A percentile compares a stretch with the other conserved stretches of the same genome.
Conservation (phyloP, 2,888 invertebrate species). For the Gryllus longicercus region DNA sequence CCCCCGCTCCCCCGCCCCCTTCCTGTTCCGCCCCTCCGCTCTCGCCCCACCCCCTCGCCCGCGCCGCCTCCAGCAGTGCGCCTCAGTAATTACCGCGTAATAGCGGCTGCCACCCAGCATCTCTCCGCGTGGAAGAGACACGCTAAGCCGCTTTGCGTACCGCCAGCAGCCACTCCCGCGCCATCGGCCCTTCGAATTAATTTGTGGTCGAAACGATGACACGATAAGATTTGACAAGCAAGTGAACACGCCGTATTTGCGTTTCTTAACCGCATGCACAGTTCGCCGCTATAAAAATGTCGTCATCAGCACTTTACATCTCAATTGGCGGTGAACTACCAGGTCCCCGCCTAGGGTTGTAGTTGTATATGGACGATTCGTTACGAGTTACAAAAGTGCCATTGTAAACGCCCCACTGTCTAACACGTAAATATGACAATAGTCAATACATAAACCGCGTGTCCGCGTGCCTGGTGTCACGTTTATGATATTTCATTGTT, state of each 20-base stretch:
- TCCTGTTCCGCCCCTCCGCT: neutral
- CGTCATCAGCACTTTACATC: neutral
- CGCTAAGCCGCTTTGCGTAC: neutral
- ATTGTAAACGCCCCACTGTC: too few species aligned
- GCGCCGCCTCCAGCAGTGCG: neutral
- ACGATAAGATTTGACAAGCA: slow-evolving; percentile 17
- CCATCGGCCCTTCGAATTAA: neutral
- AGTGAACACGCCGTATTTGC: slow-evolving; percentile 3
- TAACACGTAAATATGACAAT: too few species aligned
- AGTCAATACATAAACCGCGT: too few species aligned
- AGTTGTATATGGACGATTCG: neutral
- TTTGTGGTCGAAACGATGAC: neutral
- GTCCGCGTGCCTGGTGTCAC: too few species aligned
- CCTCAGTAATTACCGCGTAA: neutral
- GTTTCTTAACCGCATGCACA: neutral
- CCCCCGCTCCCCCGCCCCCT: neutral
- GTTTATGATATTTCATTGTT: too few species aligned
- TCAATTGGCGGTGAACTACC: slow-evolving; percentile 7
- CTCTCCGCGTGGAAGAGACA: neutral
- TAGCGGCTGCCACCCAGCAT: neutral
- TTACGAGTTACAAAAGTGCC: too few species aligned
- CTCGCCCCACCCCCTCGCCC: neutral
- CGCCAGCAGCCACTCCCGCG: neutral
- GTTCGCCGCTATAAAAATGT: neutral
- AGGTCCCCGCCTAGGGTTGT: neutral